Conservation (phyloP, 2,797 vertebrate species). For the Tapirus indicus region DNA sequence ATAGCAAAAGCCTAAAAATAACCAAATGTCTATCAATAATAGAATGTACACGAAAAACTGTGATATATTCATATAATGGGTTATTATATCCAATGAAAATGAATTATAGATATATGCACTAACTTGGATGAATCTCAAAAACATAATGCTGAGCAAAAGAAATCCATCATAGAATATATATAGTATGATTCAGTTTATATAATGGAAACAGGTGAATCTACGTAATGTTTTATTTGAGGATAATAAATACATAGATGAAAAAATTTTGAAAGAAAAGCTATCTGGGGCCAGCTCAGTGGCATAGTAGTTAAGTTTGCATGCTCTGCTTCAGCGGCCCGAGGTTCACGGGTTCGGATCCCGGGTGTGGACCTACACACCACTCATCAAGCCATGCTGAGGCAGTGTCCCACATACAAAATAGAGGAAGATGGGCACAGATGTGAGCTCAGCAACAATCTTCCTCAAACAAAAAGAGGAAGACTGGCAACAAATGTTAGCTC, state of each 20-base stretch:
- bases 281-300: too few species aligned
- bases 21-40: background rate
- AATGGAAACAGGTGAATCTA: background rate
- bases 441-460: too few species aligned
- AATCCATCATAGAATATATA: background rate
- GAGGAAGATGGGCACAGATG: too few species aligned
- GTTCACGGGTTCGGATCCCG: too few species aligned
- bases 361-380: too few species aligned
- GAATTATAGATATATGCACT: background rate
- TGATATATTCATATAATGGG: background rate
- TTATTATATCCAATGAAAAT: background rate
- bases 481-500: too few species aligned
- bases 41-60: background rate
- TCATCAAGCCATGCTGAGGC: too few species aligned
- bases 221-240: background rate
- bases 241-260: background rate
- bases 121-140: background rate
- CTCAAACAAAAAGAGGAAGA: too few species aligned
- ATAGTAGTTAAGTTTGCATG: too few species aligned
- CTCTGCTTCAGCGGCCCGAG: too few species aligned
- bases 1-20: background rate
- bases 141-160: background rate
- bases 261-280: background rate
- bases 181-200: background rate
- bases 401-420: too few species aligned